Evolutionary conservation across 2,888 invertebrate species (phyloP).

Genomic region (Drosophila merina): DNA sequence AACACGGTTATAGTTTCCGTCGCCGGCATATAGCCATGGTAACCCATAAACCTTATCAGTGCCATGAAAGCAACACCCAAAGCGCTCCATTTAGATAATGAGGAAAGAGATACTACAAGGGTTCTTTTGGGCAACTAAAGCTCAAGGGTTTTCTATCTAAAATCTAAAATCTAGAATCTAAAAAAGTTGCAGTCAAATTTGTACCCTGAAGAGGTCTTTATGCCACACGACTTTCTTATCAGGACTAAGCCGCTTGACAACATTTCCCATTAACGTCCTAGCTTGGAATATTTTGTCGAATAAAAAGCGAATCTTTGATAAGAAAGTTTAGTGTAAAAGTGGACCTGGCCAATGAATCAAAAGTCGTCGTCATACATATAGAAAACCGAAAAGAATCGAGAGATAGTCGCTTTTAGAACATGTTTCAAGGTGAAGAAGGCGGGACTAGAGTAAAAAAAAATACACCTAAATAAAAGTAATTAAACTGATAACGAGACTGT

Average conservation of each 20-base stretch:
- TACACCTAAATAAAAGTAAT: slow-evolving; percentile 6
- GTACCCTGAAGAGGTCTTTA: no score
- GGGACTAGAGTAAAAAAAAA: slow-evolving; percentile 26
- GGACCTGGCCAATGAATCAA: slow-evolving; percentile 46
- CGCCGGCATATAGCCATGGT: background rate
- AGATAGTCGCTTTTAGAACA: slow-evolving; percentile 6
- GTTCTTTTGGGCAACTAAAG: background rate
- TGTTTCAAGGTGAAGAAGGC: slow-evolving; percentile 27
- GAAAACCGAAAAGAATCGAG: slow-evolving; percentile 7
- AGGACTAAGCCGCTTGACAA: slow-evolving; percentile 7
- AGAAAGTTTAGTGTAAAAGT: slow-evolving; percentile 24
- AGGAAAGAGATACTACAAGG: slow-evolving; percentile 1
- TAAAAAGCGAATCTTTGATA: slow-evolving; percentile 37
- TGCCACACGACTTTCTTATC: background rate
- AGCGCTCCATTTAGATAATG: slow-evolving; percentile 29
- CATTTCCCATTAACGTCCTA: background rate
- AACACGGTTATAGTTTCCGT: background rate
- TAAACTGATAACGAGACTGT: slow-evolving; percentile 33
- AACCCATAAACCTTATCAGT: slow-evolving; percentile 38
- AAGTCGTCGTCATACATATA: slow-evolving; percentile 19
- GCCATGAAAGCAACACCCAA: slow-evolving; percentile 8
- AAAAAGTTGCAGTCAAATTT: no score
- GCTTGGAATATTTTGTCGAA: slow-evolving; percentile 19
- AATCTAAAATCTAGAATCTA: background rate
- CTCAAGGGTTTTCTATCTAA: background rate